Evolutionary conservation across 1,140 invertebrate species (phyloP).

Genomic region (Calycopis cecrops): DNA sequence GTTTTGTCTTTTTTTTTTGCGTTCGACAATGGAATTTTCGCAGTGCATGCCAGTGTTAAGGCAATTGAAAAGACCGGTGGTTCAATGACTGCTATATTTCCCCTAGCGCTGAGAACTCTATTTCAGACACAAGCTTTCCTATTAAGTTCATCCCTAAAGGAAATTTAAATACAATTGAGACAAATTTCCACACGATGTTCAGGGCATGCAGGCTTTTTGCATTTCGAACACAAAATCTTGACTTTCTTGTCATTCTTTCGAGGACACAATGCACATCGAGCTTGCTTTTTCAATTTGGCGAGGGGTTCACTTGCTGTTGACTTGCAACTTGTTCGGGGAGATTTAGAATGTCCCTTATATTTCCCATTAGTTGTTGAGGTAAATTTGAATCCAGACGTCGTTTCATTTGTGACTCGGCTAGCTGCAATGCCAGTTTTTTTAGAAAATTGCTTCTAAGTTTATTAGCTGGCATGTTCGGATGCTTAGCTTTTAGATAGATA

Average conservation of each 20-base stretch:
- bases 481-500: neutral
- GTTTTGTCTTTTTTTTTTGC: too few species aligned
- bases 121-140: too few species aligned
- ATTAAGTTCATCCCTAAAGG: too few species aligned
- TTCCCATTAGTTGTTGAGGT: conserved; percentile 14
- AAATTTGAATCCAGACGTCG: conserved; percentile 10
- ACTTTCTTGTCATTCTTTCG: conserved; percentile 25
- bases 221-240: conserved; percentile 24
- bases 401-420: neutral
- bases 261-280: conserved; percentile 20
- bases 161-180: conserved; percentile 18
- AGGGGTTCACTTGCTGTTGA: conserved; percentile 14
- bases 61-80: too few species aligned
- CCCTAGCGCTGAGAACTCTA: too few species aligned
- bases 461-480: conserved; percentile 1
- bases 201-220: conserved; percentile 19
- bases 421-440: neutral
- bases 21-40: too few species aligned
- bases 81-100: too few species aligned
- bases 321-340: conserved; percentile 12
- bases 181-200: conserved; percentile 21
- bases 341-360: conserved; percentile 21
- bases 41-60: too few species aligned
- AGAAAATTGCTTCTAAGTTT: conserved; percentile 8
- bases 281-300: conserved; percentile 24